Base-by-base conservation (phyloP, 2,888 invertebrate genomes). In the Morinoia aosen region DNA sequence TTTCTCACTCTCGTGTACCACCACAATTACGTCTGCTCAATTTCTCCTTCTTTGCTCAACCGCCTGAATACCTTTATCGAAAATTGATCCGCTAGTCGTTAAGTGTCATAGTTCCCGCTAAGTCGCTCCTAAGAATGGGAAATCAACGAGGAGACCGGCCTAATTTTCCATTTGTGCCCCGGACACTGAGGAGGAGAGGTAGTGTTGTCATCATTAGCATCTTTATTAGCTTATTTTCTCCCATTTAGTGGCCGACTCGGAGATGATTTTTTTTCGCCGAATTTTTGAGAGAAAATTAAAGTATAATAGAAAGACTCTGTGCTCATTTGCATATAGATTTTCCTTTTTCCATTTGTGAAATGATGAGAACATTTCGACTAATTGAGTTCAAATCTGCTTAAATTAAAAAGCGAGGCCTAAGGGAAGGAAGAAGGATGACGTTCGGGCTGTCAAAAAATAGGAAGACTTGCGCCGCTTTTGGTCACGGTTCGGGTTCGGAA, bases 201-300 rank as follows among this genome's bases (percentile, higher is more conserved):
- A 95, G 95, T 64, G 95, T 95, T 64, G 61, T 95, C 95, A 95
- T 58, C 95, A 95, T 95, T 95, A 95, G 95, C 95, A 95, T 95
- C 64, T 95, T 95, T 95, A 95, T 95, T 61, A 95, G 95, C 95
- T 95, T n/a, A 95, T 95, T 95, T 95, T 95, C 93, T 93, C 95
- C 58, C 95, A 95, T 95, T 95, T 95, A 95, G 95, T 64, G 58
- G 95, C 61, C 48, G 40, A 95, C 39, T 95, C 64, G 11, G 40
- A 95, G 61, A 40, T 64, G 95, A 64, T 95, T 95, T 95, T 48
- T 94, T 61, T 61, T 64, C 64, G 58, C 58, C 39, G 39, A 95
- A 57, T 57, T 95, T 95, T 95, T 95, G n/a, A 11, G 95, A 64
- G 61, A 95, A 95, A 95, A 95, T 95, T 95, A 95, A 94, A 95